These are phyloP conservation scores for Catharus ustulatus DNA, from an alignment of 2,797 vertebrate genomes.

Conservation along the genomic window DNA sequence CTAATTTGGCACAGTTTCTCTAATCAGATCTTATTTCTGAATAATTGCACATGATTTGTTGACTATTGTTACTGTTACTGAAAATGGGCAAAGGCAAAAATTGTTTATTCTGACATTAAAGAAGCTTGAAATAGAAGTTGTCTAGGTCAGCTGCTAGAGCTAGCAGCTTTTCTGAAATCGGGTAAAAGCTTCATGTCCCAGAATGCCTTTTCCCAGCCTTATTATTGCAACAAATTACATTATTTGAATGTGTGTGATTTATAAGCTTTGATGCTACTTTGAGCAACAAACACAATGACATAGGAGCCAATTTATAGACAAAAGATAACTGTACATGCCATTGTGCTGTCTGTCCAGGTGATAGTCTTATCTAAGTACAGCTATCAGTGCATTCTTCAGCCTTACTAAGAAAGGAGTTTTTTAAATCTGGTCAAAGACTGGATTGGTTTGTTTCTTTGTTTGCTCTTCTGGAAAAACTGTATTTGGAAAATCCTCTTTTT, in stretches of 20 bases:
- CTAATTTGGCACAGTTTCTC: neutral
- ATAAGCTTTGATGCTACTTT: neutral
- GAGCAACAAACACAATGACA: neutral
- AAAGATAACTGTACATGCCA: neutral
- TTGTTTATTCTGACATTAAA: neutral
- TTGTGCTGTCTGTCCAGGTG: neutral
- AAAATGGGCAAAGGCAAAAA: conserved; percentile 20
- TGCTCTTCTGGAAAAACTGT: neutral
- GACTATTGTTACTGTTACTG: neutral
- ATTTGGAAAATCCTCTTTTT: neutral
- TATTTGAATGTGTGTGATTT: neutral
- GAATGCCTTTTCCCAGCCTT: neutral
- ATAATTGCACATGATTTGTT: conserved; percentile 11
- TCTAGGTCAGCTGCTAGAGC: conserved; percentile 4
- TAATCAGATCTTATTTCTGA: conserved; percentile 10
- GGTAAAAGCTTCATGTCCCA: neutral
- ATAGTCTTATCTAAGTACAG: neutral
- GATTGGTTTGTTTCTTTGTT: neutral
- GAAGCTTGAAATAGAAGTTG: conserved; percentile 23
- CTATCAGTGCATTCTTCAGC: neutral
- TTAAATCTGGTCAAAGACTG: neutral
- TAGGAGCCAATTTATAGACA: neutral
- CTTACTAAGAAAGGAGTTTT: neutral
- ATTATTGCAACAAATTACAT: neutral
- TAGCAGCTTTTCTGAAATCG: neutral